Evolutionary conservation across 2,113 vertebrate species (phyloP), one percentile per base, ranked within the genome.

Genomic region (Rostratula benghalensis): DNA sequence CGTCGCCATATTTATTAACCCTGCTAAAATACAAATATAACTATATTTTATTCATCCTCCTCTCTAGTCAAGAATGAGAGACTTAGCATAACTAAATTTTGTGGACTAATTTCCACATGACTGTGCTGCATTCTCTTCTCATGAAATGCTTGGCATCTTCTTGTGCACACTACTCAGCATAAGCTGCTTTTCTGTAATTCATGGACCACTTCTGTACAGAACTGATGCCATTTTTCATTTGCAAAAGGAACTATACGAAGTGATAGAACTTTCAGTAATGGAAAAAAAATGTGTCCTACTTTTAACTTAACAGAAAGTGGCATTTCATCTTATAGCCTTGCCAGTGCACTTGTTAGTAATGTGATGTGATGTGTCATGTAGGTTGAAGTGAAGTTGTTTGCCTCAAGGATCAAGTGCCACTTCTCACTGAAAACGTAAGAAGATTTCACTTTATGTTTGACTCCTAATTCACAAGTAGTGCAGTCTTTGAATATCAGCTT

Each of bases 111-210:
- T 46, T 54, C 51, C 6, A 5, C 9, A 3, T 50, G 75, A 60
- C 83, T 45, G 4, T 46, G 54, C 56, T 50, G 37, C 77, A 57
- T 83, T 65, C 51, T 48, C 46, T 65, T 11, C 43, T 88, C 46
- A 30, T 10, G 22, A 96, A 90, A 90, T 35, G 25, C 56, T n/a
- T 82, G 65, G 69, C 92, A 61, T 92, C 65, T 80, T 74, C 83
- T 64, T 68, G 51, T 76, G 89, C 69, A 69, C 85, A 33, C 39
- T 50, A 22, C 73, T 84, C 76, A 90, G 37, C 17, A 51, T 90
- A 93, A 94, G 89, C 94, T 87, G 73, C 88, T 97, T 96, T 90
- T 74, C 90, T 75, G 56, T 79, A 96, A 92, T 84, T 90, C 60
- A 53, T 20, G 92, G 68, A 70, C 63, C 19, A 31, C 67, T 92